Evolutionary conservation across 2,797 vertebrate genomes (phyloP), one percentile per base, ranked within the genome.

Genomic region (Periparus ater): DNA sequence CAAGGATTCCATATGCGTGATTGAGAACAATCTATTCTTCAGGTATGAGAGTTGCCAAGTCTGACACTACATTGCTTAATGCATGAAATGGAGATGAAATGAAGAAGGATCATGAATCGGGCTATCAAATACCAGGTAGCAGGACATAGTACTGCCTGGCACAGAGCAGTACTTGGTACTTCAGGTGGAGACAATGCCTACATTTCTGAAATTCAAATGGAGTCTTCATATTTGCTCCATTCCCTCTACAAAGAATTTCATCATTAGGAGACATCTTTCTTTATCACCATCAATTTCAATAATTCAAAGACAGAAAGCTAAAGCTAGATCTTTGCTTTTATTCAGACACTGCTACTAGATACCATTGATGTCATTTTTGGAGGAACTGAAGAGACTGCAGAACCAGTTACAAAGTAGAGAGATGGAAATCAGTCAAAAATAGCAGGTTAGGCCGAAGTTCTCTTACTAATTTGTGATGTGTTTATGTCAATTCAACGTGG

Each of bases 1-100:
- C 16, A 10, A 23, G 18, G 22, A 53, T 26, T 76, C 36, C 40
- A 34, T 0, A 1, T 7, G 7, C 4, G 6, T 7, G 16, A 75
- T 19, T 79, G 38, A 38, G 38, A 38, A 44, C 58, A 65, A 36
- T 11, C 54, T 32, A 7, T 7, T 60, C 21, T 16, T 42, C 44
- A 51, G 19, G 32, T 36, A 23, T 0, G 5, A 51, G 25, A 75
- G n/a, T 26, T 66, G 44, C 7, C 17, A 62, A 45, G 29, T 30
- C 60, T 2, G 17, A 67, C 16, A 26, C 20, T 45, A 3, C 7
- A 26, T 13, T 54, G 63, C 58, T 51, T 55, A 36, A 30, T 5
- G 17, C 51, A 26, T 4, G 7, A 78, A 53, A 45, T 10, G 17
- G 27, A 92, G 67, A 85, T 21, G 40, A 30, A 79, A 4, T 23